A percentile compares a stretch with the other conserved stretches of the same genome.
Conservation (phyloP, 2,113 vertebrate species). For the Mesitornis unicolor region DNA sequence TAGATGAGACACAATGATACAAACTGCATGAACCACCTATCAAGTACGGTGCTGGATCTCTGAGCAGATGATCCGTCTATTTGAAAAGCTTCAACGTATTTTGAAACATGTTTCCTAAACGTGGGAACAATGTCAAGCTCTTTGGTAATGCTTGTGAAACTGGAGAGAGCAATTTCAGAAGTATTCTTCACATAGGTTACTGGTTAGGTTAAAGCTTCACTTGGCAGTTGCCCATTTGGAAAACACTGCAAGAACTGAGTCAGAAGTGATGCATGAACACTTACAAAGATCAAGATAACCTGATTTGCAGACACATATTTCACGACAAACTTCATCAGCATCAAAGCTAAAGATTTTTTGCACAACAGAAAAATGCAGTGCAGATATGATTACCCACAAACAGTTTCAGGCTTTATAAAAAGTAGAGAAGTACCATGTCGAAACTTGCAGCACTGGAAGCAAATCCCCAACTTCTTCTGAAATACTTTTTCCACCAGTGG, state of each 20-base stretch:
- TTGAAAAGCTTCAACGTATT: neutral
- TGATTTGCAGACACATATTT: neutral
- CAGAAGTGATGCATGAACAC: neutral
- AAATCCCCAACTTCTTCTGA: neutral
- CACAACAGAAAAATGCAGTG: neutral
- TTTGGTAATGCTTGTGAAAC: neutral
- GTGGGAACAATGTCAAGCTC: neutral
- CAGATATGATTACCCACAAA: neutral
- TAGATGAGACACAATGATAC: neutral
- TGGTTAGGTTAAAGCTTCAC: neutral
- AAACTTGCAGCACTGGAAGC: neutral
- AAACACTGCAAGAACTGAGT: neutral
- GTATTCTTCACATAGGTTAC: neutral
- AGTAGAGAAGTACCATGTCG: neutral
- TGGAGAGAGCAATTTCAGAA: neutral
- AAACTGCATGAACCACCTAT: neutral
- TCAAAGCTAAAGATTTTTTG: neutral
- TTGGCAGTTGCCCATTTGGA: slow-evolving; percentile 5
- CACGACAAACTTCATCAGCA: slow-evolving; percentile 13
- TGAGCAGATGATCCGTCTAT: neutral
- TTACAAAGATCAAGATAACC: slow-evolving; percentile 6
- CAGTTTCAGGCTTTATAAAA: neutral
- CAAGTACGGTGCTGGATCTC: neutral
- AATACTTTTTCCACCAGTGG: neutral
- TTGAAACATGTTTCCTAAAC: neutral